A percentile compares a stretch with the other conserved stretches of the same genome.
Evolutionary conservation across 2,797 vertebrate genomes (phyloP).

Genomic region (Anabacerthia variegaticeps): DNA sequence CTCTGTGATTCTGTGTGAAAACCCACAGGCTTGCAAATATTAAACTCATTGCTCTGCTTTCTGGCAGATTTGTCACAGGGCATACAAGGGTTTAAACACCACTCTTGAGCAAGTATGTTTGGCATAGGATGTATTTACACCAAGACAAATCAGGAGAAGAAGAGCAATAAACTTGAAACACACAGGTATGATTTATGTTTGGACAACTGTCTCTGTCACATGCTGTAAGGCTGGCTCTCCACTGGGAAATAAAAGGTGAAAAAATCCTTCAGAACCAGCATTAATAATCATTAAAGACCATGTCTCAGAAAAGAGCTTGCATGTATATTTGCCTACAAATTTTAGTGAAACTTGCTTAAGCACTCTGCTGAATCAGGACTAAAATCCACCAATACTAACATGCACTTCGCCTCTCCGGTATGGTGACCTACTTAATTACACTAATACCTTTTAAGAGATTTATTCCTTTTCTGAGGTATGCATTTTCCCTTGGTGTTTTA

Average conservation of each 20-base stretch:
- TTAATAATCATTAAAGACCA: not conserved
- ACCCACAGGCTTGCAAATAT: not conserved
- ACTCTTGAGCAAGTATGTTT: not conserved
- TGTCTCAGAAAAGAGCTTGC: not conserved
- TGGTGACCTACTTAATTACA: conserved; percentile 16
- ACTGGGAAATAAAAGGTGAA: not conserved
- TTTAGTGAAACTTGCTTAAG: not conserved
- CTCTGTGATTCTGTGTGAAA: not conserved
- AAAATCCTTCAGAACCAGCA: not conserved
- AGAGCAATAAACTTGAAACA: not conserved
- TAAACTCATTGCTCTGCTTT: not conserved
- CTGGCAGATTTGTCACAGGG: not conserved
- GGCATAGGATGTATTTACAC: not conserved
- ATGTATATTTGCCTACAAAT: not conserved
- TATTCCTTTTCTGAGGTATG: conserved; percentile 25
- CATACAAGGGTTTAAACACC: not conserved
- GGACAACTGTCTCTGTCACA: not conserved
- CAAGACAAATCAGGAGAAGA: not conserved
- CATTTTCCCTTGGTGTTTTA: conserved; percentile 40
- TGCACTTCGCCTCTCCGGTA: not conserved
- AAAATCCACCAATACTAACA: not conserved
- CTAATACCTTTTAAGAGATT: conserved; percentile 39
- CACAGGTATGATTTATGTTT: not conserved
- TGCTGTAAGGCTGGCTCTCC: not conserved
- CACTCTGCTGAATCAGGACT: not conserved